phyloP scores from a whole-genome alignment of 2,888 invertebrate species.

The Limenitis camilla region DNA sequence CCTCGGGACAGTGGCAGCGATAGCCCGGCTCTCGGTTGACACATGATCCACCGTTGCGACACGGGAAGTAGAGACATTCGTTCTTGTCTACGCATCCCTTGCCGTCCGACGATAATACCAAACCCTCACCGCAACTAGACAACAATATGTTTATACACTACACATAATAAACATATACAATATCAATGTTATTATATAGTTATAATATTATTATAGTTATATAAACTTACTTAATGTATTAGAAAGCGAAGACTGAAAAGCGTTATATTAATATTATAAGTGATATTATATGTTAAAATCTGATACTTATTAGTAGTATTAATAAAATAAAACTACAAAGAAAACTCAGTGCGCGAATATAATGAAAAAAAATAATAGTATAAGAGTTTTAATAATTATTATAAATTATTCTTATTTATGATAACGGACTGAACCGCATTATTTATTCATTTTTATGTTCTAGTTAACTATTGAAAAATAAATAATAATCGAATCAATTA shows the following conservation, averaged over 20 bases:
- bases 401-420: neutral
- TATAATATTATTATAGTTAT: slow-evolving; percentile 16
- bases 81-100: slow-evolving; percentile 97
- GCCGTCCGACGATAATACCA: slow-evolving; percentile 90
- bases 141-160: slow-evolving; percentile 45
- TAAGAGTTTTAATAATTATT: neutral
- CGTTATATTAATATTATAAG: slow-evolving; percentile 8
- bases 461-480: no score
- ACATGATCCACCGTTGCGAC: slow-evolving; percentile 94
- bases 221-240: slow-evolving; percentile 13
- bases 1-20: slow-evolving; percentile 92
- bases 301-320: neutral
- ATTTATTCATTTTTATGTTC: no score
- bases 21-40: slow-evolving; percentile 92
- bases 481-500: no score
- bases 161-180: slow-evolving; percentile 19
- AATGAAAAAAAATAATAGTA: slow-evolving; percentile 8
- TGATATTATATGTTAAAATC: slow-evolving; percentile 6
- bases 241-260: slow-evolving; percentile 11
- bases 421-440: no score
- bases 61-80: slow-evolving; percentile 95
- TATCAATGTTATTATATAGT: slow-evolving; percentile 14
- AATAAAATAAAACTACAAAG: slow-evolving; percentile 12
- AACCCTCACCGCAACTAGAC: slow-evolving; percentile 93
- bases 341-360: slow-evolving; percentile 34